These are phyloP conservation scores for Coregonus suidteri DNA, from an alignment of 2,797 vertebrate genomes.

Conservation along the genomic window DNA sequence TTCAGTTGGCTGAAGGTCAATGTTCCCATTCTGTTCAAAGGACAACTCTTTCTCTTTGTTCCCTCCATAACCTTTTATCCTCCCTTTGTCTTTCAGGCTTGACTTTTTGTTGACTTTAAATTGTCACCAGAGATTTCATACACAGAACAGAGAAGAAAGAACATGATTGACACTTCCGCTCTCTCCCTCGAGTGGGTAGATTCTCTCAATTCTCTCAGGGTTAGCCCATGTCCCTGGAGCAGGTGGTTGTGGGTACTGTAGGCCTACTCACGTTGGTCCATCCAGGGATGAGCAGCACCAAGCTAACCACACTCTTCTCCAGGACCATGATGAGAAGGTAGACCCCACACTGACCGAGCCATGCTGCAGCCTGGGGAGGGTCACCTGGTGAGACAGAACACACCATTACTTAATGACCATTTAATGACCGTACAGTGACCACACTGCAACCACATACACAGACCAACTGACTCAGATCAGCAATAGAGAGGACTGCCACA, in stretches of 20 bases:
- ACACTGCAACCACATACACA: background rate
- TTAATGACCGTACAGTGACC: background rate
- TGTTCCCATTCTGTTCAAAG: constrained; percentile 21
- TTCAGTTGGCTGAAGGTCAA: background rate
- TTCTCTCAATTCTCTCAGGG: background rate
- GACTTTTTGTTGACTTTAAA: background rate
- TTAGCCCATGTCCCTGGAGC: background rate
- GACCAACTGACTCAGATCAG: background rate
- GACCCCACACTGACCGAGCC: constrained; percentile 77
- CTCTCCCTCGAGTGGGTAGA: too few species aligned
- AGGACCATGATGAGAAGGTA: constrained; percentile 83
- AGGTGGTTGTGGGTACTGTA: background rate
- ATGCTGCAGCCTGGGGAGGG: constrained; percentile 75
- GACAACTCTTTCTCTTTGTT: background rate
- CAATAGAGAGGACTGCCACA: background rate
- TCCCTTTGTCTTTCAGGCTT: constrained; percentile 9
- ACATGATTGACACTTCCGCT: background rate
- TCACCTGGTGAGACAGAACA: constrained; percentile 64
- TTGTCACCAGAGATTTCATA: constrained; percentile 1
- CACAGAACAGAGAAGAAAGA: background rate
- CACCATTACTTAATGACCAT: background rate
- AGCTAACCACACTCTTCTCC: constrained; percentile 76
- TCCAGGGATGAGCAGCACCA: constrained; percentile 76
- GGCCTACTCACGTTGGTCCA: constrained; percentile 75
- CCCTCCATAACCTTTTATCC: background rate